phyloP scores from a whole-genome alignment of 2,113 vertebrate genomes.

The Orcinus orca region DNA sequence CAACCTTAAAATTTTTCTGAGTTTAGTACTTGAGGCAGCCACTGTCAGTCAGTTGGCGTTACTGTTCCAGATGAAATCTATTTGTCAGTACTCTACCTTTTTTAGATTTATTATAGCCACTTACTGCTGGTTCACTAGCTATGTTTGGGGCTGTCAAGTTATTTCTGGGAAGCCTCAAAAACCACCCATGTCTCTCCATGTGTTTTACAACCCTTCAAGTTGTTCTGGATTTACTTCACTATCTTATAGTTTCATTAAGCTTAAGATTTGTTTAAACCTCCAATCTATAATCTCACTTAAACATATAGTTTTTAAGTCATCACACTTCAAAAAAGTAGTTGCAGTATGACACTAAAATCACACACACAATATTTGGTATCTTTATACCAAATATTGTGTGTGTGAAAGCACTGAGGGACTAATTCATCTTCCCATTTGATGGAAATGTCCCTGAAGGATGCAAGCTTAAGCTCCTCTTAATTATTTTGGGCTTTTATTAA shows the following conservation, averaged over 20 bases:
- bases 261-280: neutral
- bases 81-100: neutral
- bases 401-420: neutral
- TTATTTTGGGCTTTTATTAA: neutral
- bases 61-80: neutral
- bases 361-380: neutral
- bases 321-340: neutral
- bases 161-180: neutral
- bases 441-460: neutral
- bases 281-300: neutral
- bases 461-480: neutral
- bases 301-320: neutral
- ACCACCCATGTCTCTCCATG: neutral
- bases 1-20: neutral
- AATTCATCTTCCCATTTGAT: neutral
- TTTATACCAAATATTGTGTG: neutral
- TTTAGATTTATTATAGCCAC: neutral
- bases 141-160: neutral
- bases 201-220: neutral
- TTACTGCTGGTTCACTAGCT: neutral
- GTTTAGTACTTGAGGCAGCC: neutral
- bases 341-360: neutral
- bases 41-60: neutral
- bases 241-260: neutral
- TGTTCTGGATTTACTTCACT: neutral